Evolutionary conservation across 2,113 vertebrate species (phyloP), one percentile per base, ranked within the genome.

Genomic region (Misgurnus anguillicaudatus): DNA sequence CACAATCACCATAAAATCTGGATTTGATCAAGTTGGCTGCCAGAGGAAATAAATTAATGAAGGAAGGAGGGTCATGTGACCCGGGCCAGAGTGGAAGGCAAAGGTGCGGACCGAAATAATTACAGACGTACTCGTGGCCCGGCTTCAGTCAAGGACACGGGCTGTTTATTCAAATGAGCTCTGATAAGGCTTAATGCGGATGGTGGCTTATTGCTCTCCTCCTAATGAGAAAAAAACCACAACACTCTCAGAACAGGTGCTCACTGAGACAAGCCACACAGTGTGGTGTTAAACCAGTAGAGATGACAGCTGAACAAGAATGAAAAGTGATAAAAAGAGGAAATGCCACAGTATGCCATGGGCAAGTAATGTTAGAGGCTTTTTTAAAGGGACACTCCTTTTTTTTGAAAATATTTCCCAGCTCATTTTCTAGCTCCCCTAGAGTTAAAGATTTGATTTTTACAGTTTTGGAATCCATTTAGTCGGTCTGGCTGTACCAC

Each of bases 1-100:
- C 14, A 74, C 75, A 87, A 85, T 86, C 81, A 86, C 77, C 81
- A 83, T 83, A 81, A 86, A 86, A 83, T 81, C 69, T 74, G 63
- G 80, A 83, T 78, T 81, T 82, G 79, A 82, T 83, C 73, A 79
- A 48, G 71, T 73, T 79, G 73, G 48, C 77, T 64, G 38, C 55
- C 55, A 75, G 65, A 80, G 55, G 42, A 64, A 48, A 66, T 79
- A 82, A 71, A 83, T 82, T 78, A 78, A 87, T 78, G 77, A 80
- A 58, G 83, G 71, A 73, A 68, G 55, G 48, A 38, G 38, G 14
- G 48, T 47, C 19, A 16, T 21, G 38, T 80, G 75, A 80, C 58
- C 72, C 51, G 13, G 64, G 69, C 47, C 68, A 77, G 73, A 72
- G 60, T 67, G 66, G 53, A 57, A 75, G 51, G 39, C 45, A 79